Percentiles rank a stretch among this genome's conserved stretches.
Conservation (phyloP, 2,888 invertebrate species). For the Agrypnus murinus region DNA sequence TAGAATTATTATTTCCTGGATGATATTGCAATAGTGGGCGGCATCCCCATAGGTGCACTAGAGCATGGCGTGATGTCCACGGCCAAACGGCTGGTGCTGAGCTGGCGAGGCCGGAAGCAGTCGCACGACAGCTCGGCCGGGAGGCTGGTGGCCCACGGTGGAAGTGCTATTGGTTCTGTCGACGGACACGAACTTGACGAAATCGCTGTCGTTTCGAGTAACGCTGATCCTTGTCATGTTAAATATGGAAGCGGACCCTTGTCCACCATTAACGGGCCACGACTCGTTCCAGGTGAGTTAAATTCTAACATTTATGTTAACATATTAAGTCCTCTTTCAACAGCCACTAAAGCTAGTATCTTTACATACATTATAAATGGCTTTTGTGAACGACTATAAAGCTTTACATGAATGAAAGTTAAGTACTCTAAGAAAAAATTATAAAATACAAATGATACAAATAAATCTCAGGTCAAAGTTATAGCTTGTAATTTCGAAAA, state of each 20-base stretch:
- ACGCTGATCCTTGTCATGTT: constrained; percentile 73
- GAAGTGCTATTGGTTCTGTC: constrained; percentile 58
- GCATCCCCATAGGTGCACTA: constrained; percentile 46
- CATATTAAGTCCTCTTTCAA: neutral
- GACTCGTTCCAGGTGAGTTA: constrained; percentile 74
- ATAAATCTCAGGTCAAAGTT: too few relatives aligned
- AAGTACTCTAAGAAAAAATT: too few relatives aligned
- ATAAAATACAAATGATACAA: too few relatives aligned
- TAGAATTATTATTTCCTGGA: constrained; percentile 32
- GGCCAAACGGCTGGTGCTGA: constrained; percentile 78
- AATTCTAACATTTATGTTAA: neutral
- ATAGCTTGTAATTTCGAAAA: too few relatives aligned
- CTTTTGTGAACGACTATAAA: too few relatives aligned
- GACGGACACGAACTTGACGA: constrained; percentile 77
- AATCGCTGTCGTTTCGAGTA: constrained; percentile 79
- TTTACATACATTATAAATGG: too few relatives aligned
- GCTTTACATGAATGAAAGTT: too few relatives aligned
- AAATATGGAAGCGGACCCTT: constrained; percentile 75
- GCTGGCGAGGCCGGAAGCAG: constrained; percentile 76
- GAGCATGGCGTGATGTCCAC: constrained; percentile 73
- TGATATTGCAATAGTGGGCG: constrained; percentile 40
- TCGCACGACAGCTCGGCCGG: constrained; percentile 73
- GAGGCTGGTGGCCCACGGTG: constrained; percentile 71
- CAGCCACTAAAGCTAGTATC: too few relatives aligned
- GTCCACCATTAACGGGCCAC: constrained; percentile 76